Evolutionary conservation across 2,888 invertebrate genomes (phyloP), one percentile per base, ranked within the genome.

Genomic region (Argyra leucocephala): DNA sequence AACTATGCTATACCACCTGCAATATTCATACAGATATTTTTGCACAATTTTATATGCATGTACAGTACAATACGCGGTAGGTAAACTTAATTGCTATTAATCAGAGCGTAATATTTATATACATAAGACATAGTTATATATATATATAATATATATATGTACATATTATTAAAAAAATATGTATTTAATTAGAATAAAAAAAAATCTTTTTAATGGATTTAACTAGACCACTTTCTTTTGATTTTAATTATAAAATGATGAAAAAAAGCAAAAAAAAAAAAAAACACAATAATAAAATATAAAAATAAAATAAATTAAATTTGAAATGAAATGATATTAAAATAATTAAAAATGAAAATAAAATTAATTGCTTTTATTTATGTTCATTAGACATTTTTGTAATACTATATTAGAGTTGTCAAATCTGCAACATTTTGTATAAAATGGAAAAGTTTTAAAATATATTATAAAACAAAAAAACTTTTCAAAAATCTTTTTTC

Each of bases 61-160:
- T 37, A 3, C 15, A 48, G 48, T 18, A 5, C 2, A 5, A 15
- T 48, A 48, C 48, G 48, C 58, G 22, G 58, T 22, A 58, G 22
- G 22, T 22, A 22, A 21, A 61, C 21, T 21, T 61, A 61, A 61
- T 61, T 61, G 61, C 26, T 31, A 26, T 61, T 61, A 61, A 61
- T 61, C 61, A 61, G 61, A 61, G 61, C 61, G 21, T 61, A 26
- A 61, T 61, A n/a, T 61, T 23, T 15, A 59, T 22, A 22, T 23
- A 22, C 4, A 57, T 26, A 26, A 26, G 4, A 26, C 26, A 26
- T n/a, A 3, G 21, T 21, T 57, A 6, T 57, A 10, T 31, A 7
- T 31, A 31, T 10, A 31, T 48, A 18, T n/a, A 48, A 48, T 12
- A 15, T 6, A 48, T 5, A 12, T 48, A 1, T 48, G 18, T 48